These are phyloP conservation scores for Aricia agestis DNA, from an alignment of 1,140 invertebrate species.

Conservation along the genomic window DNA sequence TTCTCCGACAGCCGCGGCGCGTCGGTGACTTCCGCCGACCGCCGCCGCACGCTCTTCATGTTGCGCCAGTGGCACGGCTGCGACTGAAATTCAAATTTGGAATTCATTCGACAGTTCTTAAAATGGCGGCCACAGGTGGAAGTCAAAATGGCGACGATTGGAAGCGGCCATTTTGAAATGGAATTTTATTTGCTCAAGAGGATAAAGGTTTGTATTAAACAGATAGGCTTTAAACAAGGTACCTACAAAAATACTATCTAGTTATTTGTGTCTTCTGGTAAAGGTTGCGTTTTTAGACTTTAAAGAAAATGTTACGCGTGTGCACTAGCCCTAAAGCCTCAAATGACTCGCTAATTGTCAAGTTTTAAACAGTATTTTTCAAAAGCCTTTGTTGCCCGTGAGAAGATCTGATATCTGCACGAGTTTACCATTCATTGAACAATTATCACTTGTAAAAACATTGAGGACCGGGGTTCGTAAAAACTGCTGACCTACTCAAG, in stretches of 20 bases:
- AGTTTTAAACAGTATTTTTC: slow-evolving; percentile 14
- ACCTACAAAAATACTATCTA: too few species aligned
- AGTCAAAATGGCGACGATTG: too few species aligned
- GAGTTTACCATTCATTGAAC: slow-evolving; percentile 17
- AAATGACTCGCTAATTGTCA: slow-evolving; percentile 12
- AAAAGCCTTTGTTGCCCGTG: slow-evolving; percentile 4
- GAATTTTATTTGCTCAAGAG: too few species aligned
- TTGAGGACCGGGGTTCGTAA: not conserved
- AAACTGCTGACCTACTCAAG: not conserved
- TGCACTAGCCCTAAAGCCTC: not conserved
- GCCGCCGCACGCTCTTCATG: slow-evolving; percentile 84
- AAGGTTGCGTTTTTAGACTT: too few species aligned
- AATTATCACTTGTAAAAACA: slow-evolving; percentile 20
- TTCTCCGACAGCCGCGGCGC: slow-evolving; percentile 85
- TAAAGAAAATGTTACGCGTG: not conserved
- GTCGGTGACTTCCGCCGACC: slow-evolving; percentile 71
- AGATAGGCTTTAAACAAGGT: too few species aligned
- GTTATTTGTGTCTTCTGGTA: too few species aligned
- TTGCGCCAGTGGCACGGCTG: slow-evolving; percentile 96
- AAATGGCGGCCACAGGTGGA: not conserved
- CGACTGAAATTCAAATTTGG: slow-evolving; percentile 79
- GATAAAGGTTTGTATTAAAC: too few species aligned
- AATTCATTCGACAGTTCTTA: not conserved
- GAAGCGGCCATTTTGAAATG: too few species aligned
- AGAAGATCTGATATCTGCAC: slow-evolving; percentile 9